Conservation (phyloP, 2,797 vertebrate species). For the Urophycis tenuis region DNA sequence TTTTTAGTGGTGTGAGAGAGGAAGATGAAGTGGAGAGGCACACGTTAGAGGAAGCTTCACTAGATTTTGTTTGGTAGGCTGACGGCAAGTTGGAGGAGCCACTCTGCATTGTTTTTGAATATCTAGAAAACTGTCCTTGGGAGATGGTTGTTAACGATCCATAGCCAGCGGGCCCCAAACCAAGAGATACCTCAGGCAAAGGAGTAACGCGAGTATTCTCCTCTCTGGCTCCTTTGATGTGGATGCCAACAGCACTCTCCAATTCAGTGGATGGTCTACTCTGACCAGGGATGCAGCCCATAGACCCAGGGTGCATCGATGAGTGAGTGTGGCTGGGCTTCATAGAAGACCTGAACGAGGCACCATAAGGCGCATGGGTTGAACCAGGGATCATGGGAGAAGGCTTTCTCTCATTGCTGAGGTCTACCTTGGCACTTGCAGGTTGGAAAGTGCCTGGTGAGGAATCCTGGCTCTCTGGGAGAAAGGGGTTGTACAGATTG, state of each 20-base stretch:
- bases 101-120: constrained; percentile 1
- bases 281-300: constrained; percentile 55
- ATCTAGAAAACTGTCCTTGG: constrained; percentile 15
- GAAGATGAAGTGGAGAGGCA: constrained; percentile 27
- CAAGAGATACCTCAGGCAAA: constrained; percentile 38
- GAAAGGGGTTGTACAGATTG: constrained; percentile 74
- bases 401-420: constrained; percentile 20
- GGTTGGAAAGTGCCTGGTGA: constrained; percentile 41
- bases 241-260: constrained; percentile 59
- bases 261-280: constrained; percentile 40
- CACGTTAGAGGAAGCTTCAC: constrained; percentile 11
- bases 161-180: constrained; percentile 47
- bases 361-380: constrained; percentile 38
- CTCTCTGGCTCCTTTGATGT: constrained; percentile 63
- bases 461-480: constrained; percentile 48
- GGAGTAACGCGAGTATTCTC: constrained; percentile 62
- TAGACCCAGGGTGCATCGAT: constrained; percentile 34
- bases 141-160: constrained; percentile 20
- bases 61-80: constrained; percentile 17
- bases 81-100: constrained; percentile 38
- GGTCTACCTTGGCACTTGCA: constrained; percentile 16
- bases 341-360: constrained; percentile 12
- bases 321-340: constrained; percentile 32
- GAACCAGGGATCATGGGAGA: constrained; percentile 45
- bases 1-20: constrained; percentile 38